A percentile compares a stretch with the other conserved stretches of the same genome.
Conservation (phyloP, 1,140 invertebrate genomes). For the Zaprionus kolodkinae region DNA sequence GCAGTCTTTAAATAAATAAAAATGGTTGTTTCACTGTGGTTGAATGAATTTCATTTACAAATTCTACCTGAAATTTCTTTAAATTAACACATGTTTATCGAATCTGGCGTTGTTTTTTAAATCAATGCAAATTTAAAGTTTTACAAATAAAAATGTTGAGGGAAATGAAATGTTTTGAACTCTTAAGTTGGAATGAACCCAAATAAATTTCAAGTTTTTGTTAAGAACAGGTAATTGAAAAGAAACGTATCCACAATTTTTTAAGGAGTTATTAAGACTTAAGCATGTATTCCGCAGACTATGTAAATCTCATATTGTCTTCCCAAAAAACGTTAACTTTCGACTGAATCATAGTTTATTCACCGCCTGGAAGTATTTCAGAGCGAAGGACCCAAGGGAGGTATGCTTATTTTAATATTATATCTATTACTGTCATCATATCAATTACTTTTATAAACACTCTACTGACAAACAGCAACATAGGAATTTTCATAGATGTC, state of each 20-base stretch:
- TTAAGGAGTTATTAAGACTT: not conserved
- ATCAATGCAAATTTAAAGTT: not conserved
- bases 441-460: not conserved
- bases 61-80: not conserved
- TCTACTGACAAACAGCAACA: not conserved
- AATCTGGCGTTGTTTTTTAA: slow-evolving; percentile 13
- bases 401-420: not conserved
- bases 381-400: not conserved
- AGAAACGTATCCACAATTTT: too few species aligned
- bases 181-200: slow-evolving; percentile 34
- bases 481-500: not conserved
- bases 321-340: not conserved
- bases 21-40: too few species aligned
- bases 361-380: not conserved
- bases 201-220: slow-evolving; percentile 37
- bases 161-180: not conserved
- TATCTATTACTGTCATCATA: not conserved
- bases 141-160: not conserved
- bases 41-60: too few species aligned
- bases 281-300: not conserved
- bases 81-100: not conserved
- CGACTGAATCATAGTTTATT: not conserved
- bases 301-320: not conserved
- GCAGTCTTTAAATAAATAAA: too few species aligned
- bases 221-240: slow-evolving; percentile 12